Conservation (phyloP, 1,140 invertebrate species). For the Trinorchestia longiramus region DNA sequence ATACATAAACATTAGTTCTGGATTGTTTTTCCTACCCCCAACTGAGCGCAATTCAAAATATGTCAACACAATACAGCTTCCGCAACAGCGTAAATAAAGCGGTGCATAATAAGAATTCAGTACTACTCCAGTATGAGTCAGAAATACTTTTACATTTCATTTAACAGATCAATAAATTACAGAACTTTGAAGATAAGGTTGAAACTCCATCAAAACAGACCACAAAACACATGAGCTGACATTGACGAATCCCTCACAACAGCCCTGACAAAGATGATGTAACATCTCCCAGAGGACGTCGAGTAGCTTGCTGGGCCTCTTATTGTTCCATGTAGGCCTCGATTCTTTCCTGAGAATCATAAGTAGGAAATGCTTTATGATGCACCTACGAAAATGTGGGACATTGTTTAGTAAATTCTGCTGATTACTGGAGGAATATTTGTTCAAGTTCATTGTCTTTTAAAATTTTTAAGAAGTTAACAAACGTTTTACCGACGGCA, state of each 20-base stretch:
- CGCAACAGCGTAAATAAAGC: too few species aligned
- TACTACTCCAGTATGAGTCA: too few species aligned
- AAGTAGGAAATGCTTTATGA: not conserved
- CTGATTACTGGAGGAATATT: not conserved
- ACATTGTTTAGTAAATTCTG: not conserved
- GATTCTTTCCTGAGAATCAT: not conserved
- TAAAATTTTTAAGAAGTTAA: too few species aligned
- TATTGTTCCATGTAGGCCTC: conserved; percentile 32
- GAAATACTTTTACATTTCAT: too few species aligned
- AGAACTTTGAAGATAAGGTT: not conserved
- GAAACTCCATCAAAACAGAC: not conserved
- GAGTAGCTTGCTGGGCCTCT: not conserved
- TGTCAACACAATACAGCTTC: too few species aligned
- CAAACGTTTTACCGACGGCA: too few species aligned
- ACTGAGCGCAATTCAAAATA: too few species aligned
- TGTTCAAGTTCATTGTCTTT: too few species aligned
- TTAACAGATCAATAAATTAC: too few species aligned
- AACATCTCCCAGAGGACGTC: not conserved
- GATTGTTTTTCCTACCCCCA: too few species aligned
- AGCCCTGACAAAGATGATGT: not conserved
- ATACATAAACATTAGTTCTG: too few species aligned
- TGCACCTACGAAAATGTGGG: not conserved
- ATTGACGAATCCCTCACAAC: not conserved
- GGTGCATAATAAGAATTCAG: too few species aligned
- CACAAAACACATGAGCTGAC: not conserved